Conservation (phyloP, 2,888 invertebrate genomes). For the Heliconius ismenius region DNA sequence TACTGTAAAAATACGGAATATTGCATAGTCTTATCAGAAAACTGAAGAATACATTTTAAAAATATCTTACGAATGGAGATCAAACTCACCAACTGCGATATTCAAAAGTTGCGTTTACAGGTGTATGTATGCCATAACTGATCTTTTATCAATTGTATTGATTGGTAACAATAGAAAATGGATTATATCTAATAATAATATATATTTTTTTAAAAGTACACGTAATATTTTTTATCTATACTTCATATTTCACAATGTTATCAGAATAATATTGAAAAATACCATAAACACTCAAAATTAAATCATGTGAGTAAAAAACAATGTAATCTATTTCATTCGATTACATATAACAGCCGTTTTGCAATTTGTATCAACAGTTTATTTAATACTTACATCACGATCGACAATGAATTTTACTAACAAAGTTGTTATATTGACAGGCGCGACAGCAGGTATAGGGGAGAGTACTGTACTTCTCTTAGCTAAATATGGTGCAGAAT, state of each 20-base stretch:
- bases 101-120: too few relatives aligned
- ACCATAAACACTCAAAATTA: neutral
- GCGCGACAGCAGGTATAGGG: conserved; percentile 18
- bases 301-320: conserved; percentile 3
- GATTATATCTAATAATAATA: too few relatives aligned
- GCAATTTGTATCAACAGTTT: neutral
- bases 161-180: too few relatives aligned
- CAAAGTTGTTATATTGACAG: conserved; percentile 21
- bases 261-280: conserved; percentile 5
- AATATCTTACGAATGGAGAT: too few relatives aligned
- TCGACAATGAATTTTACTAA: conserved; percentile 20
- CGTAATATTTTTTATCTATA: neutral
- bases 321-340: neutral
- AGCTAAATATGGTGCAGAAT: conserved; percentile 2
- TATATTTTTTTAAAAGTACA: too few relatives aligned
- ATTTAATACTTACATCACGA: neutral
- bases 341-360: neutral
- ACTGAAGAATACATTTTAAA: neutral
- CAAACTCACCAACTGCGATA: too few relatives aligned
- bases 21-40: too few relatives aligned
- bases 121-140: too few relatives aligned
- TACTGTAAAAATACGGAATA: neutral
- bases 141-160: too few relatives aligned
- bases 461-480: conserved; percentile 12
- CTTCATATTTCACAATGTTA: neutral